Evolutionary conservation across 2,113 vertebrate genomes (phyloP), one percentile per base, ranked within the genome.

Genomic region (Onychorhynchus coronatus): DNA sequence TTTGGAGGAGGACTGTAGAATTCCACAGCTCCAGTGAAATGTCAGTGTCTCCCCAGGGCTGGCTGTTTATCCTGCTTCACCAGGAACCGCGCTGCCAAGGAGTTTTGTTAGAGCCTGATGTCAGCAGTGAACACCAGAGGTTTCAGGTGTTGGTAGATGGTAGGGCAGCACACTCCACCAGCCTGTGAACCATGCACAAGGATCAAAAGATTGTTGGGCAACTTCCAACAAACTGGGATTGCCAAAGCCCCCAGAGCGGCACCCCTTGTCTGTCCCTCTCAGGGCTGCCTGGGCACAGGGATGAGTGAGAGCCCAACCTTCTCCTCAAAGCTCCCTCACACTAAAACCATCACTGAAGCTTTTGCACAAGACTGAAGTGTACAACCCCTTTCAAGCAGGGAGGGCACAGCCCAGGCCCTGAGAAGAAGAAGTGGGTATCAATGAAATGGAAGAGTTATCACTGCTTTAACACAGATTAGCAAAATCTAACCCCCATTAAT

Each of bases 381-480:
- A 19, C 42, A 77, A 41, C 4, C 11, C 28, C 15, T 77, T 84
- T 30, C 9, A 35, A 72, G 15, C 0, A 5, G 74, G 82, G 79
- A 81, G 75, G 68, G 61, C 93, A 77, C 35, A 68, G 53, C 28
- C 35, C 66, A 65, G 50, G 47, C 27, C 18, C 39, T 65, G 74
- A 68, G 78, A 74, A 56, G 52, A 83, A 73, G 73, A 85, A 80
- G 20, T 30, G 49, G 2, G 18, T 50, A 42, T 58, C 73, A 85
- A 28, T 39, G 47, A 73, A 83, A 66, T 47, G 76, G 82, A 91
- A 89, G 77, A 89, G 37, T 25, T 84, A 53, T 41, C 78, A 62
- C 46, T 58, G 30, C 78, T 95, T 78, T 62, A 94, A 49, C 63
- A 46, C 47, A 95, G 74, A 93, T 91, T 88, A 94, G 74, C 56